These are phyloP conservation scores for Osedax fenrisi DNA, from an alignment of 2,888 invertebrate species.

Conservation along the genomic window DNA sequence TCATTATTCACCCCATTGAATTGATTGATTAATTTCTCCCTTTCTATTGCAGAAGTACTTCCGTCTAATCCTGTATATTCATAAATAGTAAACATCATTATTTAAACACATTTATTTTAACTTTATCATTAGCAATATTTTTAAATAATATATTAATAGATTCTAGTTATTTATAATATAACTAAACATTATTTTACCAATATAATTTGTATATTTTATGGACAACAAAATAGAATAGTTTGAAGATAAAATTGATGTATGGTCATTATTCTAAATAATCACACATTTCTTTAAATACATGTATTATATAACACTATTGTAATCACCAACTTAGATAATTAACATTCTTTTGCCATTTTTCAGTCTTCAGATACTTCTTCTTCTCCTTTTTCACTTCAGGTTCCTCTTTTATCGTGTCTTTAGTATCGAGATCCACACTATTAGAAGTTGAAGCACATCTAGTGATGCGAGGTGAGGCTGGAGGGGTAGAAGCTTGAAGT, in stretches of 20 bases:
- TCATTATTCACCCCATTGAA: constrained; percentile 65
- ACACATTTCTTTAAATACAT: too few species aligned
- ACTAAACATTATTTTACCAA: too few species aligned
- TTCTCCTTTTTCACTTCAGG: background rate
- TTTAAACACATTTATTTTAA: too few species aligned
- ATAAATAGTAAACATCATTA: constrained; percentile 7
- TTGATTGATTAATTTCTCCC: constrained; percentile 87
- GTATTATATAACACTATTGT: too few species aligned
- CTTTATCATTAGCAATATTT: too few species aligned
- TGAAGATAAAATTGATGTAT: too few species aligned
- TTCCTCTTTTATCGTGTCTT: background rate
- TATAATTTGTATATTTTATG: too few species aligned
- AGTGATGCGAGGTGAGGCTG: background rate
- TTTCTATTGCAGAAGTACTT: constrained; percentile 78
- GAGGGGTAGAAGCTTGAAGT: too few species aligned
- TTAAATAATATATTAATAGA: too few species aligned
- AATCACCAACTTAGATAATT: constrained; percentile 32
- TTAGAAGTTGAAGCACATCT: background rate
- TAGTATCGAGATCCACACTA: background rate
- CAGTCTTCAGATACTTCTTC: background rate
- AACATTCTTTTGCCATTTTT: constrained; percentile 30
- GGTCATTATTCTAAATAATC: too few species aligned
- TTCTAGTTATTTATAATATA: too few species aligned
- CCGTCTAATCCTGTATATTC: constrained; percentile 63
- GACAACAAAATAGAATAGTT: too few species aligned